These are phyloP conservation scores for Panurus biarmicus DNA, from an alignment of 2,113 vertebrate species.

Conservation along the genomic window DNA sequence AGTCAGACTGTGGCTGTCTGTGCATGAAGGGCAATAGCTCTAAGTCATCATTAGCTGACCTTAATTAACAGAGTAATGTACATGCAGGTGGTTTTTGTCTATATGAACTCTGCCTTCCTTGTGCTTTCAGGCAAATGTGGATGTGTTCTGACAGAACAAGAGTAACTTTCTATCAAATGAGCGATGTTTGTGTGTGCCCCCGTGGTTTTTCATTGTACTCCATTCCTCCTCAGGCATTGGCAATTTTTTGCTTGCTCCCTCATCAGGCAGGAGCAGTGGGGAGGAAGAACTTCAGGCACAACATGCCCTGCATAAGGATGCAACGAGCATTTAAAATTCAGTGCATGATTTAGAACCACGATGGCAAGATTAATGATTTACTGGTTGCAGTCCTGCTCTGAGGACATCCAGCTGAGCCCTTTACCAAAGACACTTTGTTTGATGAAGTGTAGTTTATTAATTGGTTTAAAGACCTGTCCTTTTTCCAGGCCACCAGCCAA, in stretches of 20 bases:
- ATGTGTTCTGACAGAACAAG: neutral
- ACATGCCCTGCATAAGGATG: neutral
- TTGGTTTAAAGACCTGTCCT: neutral
- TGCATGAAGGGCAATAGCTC: neutral
- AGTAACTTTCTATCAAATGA: neutral
- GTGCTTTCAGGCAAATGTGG: neutral
- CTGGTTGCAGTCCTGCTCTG: neutral
- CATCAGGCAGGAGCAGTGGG: neutral
- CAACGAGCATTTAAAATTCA: neutral
- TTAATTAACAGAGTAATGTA: neutral
- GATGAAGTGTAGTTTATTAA: constrained; percentile 11
- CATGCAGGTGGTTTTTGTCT: neutral
- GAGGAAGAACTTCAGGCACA: neutral
- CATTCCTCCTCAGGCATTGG: neutral
- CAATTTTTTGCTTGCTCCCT: neutral
- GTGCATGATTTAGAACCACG: neutral
- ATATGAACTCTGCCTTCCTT: neutral
- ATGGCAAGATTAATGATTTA: neutral
- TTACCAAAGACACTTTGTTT: neutral
- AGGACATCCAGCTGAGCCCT: neutral
- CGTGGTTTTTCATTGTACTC: neutral
- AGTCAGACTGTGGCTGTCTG: neutral
- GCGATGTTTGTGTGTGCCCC: neutral
- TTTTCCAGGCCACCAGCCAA: constrained; percentile 2
- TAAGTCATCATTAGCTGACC: neutral